Evolutionary conservation across 2,113 vertebrate genomes (phyloP).

Genomic region (Apaloderma vittatum): DNA sequence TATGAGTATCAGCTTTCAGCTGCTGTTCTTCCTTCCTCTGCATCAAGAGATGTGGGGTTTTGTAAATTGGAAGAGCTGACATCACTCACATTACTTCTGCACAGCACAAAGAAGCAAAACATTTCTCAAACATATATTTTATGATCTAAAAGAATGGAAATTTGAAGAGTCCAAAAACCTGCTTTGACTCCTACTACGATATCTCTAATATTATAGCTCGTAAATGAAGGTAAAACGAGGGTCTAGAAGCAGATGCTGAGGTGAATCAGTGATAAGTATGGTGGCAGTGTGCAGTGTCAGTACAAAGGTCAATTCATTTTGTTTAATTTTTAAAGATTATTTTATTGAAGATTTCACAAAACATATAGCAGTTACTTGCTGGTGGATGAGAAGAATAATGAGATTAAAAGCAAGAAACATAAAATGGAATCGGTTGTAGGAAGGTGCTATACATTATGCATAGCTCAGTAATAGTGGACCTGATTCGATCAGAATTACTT

Average conservation of each 20-base stretch:
- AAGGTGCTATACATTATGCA: not conserved
- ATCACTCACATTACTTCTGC: not conserved
- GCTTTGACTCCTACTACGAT: not conserved
- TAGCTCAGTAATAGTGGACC: not conserved
- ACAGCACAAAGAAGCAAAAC: not conserved
- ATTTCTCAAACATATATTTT: not conserved
- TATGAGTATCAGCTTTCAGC: not conserved
- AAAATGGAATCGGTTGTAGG: not conserved
- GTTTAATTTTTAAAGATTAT: not conserved
- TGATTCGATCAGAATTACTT: not conserved
- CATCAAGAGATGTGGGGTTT: not conserved
- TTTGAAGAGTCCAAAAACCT: not conserved
- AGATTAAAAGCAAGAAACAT: not conserved
- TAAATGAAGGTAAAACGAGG: not conserved
- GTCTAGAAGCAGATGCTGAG: not conserved
- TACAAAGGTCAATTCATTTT: not conserved
- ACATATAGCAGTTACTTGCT: not conserved
- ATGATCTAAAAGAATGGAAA: not conserved
- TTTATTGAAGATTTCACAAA: not conserved
- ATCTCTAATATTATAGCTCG: not conserved
- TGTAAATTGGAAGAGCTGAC: not conserved
- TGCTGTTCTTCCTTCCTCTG: not conserved
- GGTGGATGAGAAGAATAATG: not conserved
- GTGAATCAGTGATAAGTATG: not conserved
- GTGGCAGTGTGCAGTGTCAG: not conserved